phyloP scores from a whole-genome alignment of 2,113 vertebrate genomes.

The Prolemur simus region DNA sequence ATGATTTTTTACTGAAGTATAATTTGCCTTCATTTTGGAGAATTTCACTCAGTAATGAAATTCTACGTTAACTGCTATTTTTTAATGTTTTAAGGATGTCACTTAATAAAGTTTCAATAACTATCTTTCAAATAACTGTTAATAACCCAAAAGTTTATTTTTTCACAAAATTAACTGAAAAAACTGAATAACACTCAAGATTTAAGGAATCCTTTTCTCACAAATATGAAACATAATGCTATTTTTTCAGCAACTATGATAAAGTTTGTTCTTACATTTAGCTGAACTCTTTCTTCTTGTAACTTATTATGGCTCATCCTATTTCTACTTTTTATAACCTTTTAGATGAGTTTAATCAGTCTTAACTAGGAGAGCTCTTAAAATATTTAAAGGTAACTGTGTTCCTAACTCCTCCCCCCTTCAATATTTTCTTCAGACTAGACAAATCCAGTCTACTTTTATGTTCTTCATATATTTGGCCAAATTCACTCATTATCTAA shows the following conservation, averaged over 20 bases:
- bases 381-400: slow-evolving; percentile 20
- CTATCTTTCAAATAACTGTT: neutral
- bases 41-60: neutral
- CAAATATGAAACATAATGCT: slow-evolving; percentile 45
- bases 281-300: neutral
- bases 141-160: neutral
- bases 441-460: neutral
- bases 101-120: slow-evolving; percentile 41
- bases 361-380: slow-evolving; percentile 12
- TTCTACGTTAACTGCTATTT: slow-evolving; percentile 1
- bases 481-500: slow-evolving; percentile 12
- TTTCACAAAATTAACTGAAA: slow-evolving; percentile 51
- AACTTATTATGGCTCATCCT: slow-evolving; percentile 34
- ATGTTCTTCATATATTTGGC: neutral
- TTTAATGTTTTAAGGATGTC: neutral
- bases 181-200: slow-evolving; percentile 44
- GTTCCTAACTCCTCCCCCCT: neutral
- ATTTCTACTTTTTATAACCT: neutral
- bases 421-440: slow-evolving; percentile 7
- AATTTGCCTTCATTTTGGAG: neutral
- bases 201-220: slow-evolving; percentile 38
- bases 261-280: neutral
- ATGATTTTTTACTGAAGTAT: neutral
- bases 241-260: neutral
- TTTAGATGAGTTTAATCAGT: slow-evolving; percentile 7